These are phyloP conservation scores for Eufriesea mexicana DNA, from an alignment of 1,140 invertebrate species.

Conservation along the genomic window DNA sequence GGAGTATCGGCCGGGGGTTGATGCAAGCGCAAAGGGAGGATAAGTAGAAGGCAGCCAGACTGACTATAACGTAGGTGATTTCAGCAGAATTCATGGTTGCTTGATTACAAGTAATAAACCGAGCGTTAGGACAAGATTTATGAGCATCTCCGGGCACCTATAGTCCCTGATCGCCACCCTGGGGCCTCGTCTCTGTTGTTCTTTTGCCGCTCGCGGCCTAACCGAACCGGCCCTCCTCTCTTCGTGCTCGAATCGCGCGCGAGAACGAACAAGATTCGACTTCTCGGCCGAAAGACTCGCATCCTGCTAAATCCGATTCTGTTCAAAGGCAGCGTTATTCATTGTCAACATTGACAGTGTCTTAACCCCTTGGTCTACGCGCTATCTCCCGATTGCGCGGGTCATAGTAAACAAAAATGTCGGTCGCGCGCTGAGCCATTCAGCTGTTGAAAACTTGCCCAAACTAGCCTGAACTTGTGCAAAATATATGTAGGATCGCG, in stretches of 20 bases:
- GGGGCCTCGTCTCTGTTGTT: slow-evolving; percentile 61
- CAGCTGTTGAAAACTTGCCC: no score
- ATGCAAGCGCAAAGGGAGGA: slow-evolving; percentile 61
- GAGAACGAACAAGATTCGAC: slow-evolving; percentile 4
- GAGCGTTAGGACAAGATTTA: slow-evolving; percentile 81
- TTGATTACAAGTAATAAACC: slow-evolving; percentile 82
- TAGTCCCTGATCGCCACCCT: slow-evolving; percentile 77
- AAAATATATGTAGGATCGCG: no score
- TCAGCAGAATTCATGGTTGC: slow-evolving; percentile 80
- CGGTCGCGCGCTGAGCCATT: no score
- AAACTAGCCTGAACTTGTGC: no score
- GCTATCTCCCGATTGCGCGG: no score
- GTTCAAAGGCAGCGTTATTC: no score
- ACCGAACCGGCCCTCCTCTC: slow-evolving; percentile 28
- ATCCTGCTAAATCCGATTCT: no score
- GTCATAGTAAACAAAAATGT: no score
- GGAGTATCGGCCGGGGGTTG: slow-evolving; percentile 42
- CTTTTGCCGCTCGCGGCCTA: slow-evolving; percentile 40
- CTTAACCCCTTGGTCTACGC: no score
- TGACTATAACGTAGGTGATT: slow-evolving; percentile 78
- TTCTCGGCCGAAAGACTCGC: not conserved
- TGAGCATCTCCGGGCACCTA: slow-evolving; percentile 74
- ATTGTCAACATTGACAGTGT: no score
- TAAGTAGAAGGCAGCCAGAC: slow-evolving; percentile 73
- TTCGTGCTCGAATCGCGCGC: slow-evolving; percentile 20